Conservation (phyloP, 2,797 vertebrate genomes). For the Chiroxiphia lanceolata region DNA sequence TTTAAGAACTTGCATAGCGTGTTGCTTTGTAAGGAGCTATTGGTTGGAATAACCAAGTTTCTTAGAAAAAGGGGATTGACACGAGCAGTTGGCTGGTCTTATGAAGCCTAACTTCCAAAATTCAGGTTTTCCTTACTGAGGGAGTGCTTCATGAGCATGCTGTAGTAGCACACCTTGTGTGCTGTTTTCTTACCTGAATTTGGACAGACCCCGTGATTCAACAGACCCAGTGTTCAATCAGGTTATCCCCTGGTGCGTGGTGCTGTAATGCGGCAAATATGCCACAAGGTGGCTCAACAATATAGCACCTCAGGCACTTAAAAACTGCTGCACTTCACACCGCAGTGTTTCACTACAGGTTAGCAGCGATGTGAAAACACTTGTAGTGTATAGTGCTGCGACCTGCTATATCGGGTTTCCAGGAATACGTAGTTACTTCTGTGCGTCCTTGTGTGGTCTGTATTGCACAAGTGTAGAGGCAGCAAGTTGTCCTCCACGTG, state of each 20-base stretch:
- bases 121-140: background rate
- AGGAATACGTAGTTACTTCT: accelerated
- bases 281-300: constrained; percentile 71
- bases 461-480: accelerated
- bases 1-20: background rate
- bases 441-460: background rate
- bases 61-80: background rate
- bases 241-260: background rate
- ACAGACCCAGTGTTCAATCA: too few species aligned
- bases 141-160: background rate
- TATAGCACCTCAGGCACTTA: background rate
- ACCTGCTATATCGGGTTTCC: background rate
- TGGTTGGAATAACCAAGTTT: background rate
- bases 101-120: background rate
- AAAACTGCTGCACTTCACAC: accelerated
- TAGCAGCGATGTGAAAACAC: accelerated
- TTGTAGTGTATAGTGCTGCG: background rate
- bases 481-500: accelerated
- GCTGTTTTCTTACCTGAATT: background rate
- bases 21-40: background rate
- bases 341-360: accelerated
- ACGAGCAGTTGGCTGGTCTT: background rate
- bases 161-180: background rate
- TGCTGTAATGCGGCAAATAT: background rate
- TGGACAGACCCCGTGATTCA: background rate